Conservation (phyloP, 2,888 invertebrate genomes). For the Rhingia rostrata region DNA sequence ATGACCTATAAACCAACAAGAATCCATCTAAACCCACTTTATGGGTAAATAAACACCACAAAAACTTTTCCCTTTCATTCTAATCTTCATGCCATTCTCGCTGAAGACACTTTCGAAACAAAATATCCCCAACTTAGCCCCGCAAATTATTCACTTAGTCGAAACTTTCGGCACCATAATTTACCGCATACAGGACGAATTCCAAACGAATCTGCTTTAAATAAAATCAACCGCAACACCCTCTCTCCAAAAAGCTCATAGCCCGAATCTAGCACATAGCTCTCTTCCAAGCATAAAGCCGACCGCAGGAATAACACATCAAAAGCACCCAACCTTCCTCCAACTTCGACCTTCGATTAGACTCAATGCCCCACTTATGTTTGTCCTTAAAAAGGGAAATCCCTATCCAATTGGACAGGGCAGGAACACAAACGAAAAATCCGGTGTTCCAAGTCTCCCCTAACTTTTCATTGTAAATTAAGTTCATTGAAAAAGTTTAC, state of each 20-base stretch:
- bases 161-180: constrained; percentile 36
- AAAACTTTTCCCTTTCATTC: constrained; percentile 41
- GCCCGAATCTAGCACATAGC: no score
- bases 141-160: constrained; percentile 45
- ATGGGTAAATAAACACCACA: constrained; percentile 6
- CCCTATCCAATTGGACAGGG: background rate
- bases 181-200: constrained; percentile 34
- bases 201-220: constrained; percentile 32
- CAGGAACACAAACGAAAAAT: background rate
- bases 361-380: constrained; percentile 43
- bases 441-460: constrained; percentile 3
- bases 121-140: background rate
- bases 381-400: constrained; percentile 22
- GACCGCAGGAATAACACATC: constrained; percentile 36
- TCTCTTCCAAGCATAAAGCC: constrained; percentile 6
- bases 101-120: background rate
- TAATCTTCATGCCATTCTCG: constrained; percentile 15
- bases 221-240: constrained; percentile 1
- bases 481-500: constrained; percentile 61
- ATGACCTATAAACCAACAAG: constrained; percentile 11
- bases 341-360: constrained; percentile 49
- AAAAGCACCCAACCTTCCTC: constrained; percentile 12
- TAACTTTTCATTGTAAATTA: constrained; percentile 60
- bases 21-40: background rate
- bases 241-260: constrained; percentile 5